Evolutionary conservation across 2,797 vertebrate species (phyloP), one percentile per base, ranked within the genome.

Genomic region (Onychomys leucogaster): DNA sequence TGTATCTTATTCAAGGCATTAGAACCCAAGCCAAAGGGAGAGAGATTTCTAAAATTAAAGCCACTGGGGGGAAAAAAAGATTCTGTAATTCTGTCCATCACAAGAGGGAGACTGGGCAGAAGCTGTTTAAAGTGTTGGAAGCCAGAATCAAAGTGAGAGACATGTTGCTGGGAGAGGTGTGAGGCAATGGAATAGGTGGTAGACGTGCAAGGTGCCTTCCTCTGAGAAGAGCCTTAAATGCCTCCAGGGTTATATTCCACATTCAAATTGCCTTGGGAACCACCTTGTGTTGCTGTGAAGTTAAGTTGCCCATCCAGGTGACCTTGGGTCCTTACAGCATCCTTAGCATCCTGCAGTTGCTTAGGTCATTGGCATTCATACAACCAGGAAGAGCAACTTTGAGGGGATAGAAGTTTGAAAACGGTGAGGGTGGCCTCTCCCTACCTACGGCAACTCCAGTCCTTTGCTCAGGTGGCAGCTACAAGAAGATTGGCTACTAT

Each of bases 401-500:
- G 41, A 80, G 88, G 55, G 65, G 25, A 59, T 37, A 17, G 91
- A 21, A 10, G 32, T 19, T 6, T 59, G 43, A 52, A 37, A 16
- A 76, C 46, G 63, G 55, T 9, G 8, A 10, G 25, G 37, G 17
- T 16, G 0, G 0, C 29, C 32, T 27, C 41, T 76, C 4, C 34
- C 41, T 43, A 0, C 21, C 61, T 1, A 1, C 4, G 81, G 67
- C 92, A 27, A 57, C 34, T 71, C 3, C 41, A 49, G 14, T 87
- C 43, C 5, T 88, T 59, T 32, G 43, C 86, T 55, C 97, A 99
- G 99, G 99, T 82, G 99, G 99, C 4, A 99, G 99, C 95, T 99
- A 99, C 96, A 99, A 99, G 99, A 99, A 99, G 99, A 99, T 99
- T 0, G 99, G 99, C 69, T 99, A 99, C 98, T 99, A 99, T 25